Evolutionary conservation across 2,113 vertebrate species (phyloP).

Genomic region (Psephotus haematonotus): DNA sequence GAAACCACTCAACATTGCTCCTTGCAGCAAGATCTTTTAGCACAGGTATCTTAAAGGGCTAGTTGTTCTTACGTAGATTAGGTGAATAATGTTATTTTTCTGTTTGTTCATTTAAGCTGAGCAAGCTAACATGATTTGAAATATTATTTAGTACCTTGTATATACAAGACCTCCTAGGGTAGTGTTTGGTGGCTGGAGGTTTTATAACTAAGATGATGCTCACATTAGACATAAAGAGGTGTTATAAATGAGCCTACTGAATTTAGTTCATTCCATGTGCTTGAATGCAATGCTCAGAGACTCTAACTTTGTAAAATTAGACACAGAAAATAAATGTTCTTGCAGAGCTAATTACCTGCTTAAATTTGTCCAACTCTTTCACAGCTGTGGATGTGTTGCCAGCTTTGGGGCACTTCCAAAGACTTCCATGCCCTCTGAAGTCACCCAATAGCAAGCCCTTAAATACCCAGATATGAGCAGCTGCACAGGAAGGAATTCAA

Average conservation of each 20-base stretch:
- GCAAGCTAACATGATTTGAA: not conserved
- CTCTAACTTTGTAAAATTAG: not conserved
- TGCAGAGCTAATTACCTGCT: not conserved
- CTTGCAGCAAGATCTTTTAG: not conserved
- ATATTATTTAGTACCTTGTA: not conserved
- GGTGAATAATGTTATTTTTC: not conserved
- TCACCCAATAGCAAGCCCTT: not conserved
- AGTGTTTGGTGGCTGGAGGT: not conserved
- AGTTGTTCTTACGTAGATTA: not conserved
- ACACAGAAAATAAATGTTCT: not conserved
- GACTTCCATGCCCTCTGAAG: not conserved
- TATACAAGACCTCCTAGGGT: not conserved
- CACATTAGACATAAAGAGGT: not conserved
- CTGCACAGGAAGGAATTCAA: constrained; percentile 29
- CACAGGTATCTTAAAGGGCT: not conserved
- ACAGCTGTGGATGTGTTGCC: not conserved
- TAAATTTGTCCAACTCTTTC: not conserved
- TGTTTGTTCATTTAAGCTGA: not conserved
- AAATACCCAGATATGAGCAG: constrained; percentile 5
- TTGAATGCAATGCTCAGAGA: not conserved
- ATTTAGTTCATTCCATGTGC: not conserved
- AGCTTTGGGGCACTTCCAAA: constrained; percentile 11
- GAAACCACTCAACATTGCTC: not conserved
- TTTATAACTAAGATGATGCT: not conserved
- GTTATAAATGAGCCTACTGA: not conserved